Base-by-base conservation (phyloP, 2,797 vertebrate species). In the Gallirallus australis region DNA sequence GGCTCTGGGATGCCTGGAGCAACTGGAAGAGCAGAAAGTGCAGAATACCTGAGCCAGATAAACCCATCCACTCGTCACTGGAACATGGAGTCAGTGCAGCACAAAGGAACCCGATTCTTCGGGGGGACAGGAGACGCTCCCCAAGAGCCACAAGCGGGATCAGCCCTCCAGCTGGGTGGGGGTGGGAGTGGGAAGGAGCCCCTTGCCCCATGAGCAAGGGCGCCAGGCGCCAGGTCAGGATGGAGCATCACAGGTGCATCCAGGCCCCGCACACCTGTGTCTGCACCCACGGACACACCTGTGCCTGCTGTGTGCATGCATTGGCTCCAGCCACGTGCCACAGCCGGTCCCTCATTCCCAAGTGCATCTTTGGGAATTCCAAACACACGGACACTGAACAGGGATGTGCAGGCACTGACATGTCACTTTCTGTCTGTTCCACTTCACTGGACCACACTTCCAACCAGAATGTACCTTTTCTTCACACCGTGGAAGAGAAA, bases 11-110 rank as follows among this genome's bases (percentile, higher is more conserved):
- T 71, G 83, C 70, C 80, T 33, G 59, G 90, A 93, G 90, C 77
- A 73, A 85, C 13, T 21, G 91, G 82, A 88, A 56, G 66, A 68
- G 73, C 15, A 2, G 82, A 82, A 47, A 18, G 63, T 66, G 5
- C 8, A 54, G 85, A 90, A 69, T 6, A 2, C 6, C 30, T 17
- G 27, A 63, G 52, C 18, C 19, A 73, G 73, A 19, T 47, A 45
- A 92, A 92, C 20, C 45, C 81, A 1, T 59, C 75, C 3, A 20
- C 47, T 47, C 21, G 47, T 47, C 47, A 47, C 20, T 66, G 2
- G 31, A 24, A 11, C 69, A 59, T 0, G 16, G 70, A 70, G 76
- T 84, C 42, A 50, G 61, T 0, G 0, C 2, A 4, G 76, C n/a
- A 23, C 1, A 12, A 69, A 33, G 60, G 40, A 47, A 57, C 9